Evolutionary conservation across 2,797 vertebrate genomes (phyloP).

Genomic region (Coccyzus lansbergi): DNA sequence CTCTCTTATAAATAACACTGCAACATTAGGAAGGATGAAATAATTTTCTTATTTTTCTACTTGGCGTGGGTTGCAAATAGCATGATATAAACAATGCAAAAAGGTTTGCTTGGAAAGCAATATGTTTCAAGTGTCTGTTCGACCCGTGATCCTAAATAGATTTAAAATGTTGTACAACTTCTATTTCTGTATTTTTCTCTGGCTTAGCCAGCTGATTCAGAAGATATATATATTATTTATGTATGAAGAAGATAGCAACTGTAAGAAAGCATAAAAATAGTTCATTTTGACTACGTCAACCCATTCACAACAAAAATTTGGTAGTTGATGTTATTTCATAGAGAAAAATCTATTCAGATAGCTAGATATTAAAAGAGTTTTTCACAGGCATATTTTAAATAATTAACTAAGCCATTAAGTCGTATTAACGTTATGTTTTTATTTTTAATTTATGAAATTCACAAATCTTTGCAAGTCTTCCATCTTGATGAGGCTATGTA

Average conservation of each 20-base stretch:
- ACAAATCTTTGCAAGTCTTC: neutral
- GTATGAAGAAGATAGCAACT: neutral
- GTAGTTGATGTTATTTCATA: neutral
- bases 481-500: neutral
- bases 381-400: neutral
- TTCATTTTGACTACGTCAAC: neutral
- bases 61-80: neutral
- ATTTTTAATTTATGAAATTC: neutral
- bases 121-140: neutral
- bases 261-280: neutral
- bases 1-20: neutral
- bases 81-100: neutral
- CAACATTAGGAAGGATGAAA: neutral
- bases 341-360: neutral
- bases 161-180: neutral
- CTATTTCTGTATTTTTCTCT: neutral
- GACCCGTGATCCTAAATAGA: neutral
- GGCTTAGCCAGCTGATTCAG: neutral
- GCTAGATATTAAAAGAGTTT: neutral
- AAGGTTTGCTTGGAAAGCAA: neutral
- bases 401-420: neutral
- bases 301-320: neutral
- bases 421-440: neutral
- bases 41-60: neutral
- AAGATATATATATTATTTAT: neutral